These are phyloP conservation scores for Gobio gobio DNA, from an alignment of 2,113 vertebrate genomes.

Conservation along the genomic window DNA sequence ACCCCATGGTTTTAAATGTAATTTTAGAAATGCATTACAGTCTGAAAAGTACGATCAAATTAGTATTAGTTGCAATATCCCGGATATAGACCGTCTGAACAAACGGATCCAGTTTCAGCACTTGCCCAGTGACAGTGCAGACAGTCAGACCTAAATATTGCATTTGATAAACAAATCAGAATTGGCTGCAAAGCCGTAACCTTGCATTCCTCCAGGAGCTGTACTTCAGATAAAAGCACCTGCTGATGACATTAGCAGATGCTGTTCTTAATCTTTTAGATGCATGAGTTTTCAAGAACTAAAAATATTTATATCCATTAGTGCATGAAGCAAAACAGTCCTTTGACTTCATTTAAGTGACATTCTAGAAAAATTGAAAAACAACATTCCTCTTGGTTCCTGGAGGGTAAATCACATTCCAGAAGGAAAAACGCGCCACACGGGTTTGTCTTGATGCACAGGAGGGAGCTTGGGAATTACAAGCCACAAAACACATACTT, in stretches of 20 bases:
- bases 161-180: not conserved
- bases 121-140: not conserved
- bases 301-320: not conserved
- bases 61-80: constrained; percentile 8
- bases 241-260: not conserved
- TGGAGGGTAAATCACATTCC: constrained; percentile 54
- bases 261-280: constrained; percentile 7
- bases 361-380: constrained; percentile 19
- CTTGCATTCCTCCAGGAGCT: not conserved
- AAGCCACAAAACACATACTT: constrained; percentile 69
- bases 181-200: too few relatives aligned
- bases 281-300: not conserved
- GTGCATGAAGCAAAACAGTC: not conserved
- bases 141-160: not conserved
- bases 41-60: not conserved
- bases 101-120: not conserved
- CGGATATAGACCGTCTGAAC: not conserved
- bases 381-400: constrained; percentile 53
- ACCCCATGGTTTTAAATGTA: not conserved
- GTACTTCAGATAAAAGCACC: not conserved
- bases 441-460: constrained; percentile 52
- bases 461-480: constrained; percentile 63
- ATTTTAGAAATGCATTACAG: not conserved
- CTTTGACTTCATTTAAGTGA: not conserved
- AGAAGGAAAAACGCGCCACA: constrained; percentile 17